Percentiles rank a stretch among this genome's conserved stretches.
These are phyloP conservation scores for Agrotis clavis DNA, from an alignment of 2,888 invertebrate species.

Conservation along the genomic window DNA sequence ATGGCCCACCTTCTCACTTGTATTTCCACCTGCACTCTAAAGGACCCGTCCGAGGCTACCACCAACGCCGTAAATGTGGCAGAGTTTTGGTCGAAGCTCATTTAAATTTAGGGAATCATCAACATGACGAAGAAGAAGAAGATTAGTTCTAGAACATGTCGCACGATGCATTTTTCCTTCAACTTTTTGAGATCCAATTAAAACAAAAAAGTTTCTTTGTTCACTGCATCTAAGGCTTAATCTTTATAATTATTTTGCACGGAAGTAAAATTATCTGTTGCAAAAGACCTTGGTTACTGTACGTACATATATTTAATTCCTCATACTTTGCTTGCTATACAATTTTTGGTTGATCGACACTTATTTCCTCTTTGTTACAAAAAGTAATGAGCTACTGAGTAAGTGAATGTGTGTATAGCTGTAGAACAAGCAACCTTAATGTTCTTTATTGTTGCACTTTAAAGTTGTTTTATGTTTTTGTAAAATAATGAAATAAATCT, in stretches of 20 bases:
- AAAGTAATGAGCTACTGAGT: background rate
- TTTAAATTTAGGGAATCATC: too few relatives aligned
- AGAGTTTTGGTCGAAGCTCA: too few relatives aligned
- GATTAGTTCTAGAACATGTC: too few relatives aligned
- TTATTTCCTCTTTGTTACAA: conserved; percentile 24
- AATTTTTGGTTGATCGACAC: conserved; percentile 23
- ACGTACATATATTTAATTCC: conserved; percentile 16
- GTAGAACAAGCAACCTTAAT: background rate
- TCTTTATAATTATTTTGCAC: conserved; percentile 4
- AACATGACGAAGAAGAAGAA: too few relatives aligned
- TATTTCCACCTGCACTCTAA: too few relatives aligned
- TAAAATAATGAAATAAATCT: too few relatives aligned
- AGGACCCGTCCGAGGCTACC: too few relatives aligned
- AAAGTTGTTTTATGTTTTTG: background rate
- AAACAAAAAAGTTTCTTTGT: conserved; percentile 25
- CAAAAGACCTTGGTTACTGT: conserved; percentile 23
- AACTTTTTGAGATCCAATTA: background rate
- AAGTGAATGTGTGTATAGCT: background rate
- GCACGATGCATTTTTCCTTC: too few relatives aligned
- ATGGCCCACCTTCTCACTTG: too few relatives aligned
- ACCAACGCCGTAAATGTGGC: too few relatives aligned
- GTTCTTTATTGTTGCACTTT: background rate
- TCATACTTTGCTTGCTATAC: background rate
- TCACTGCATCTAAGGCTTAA: conserved; percentile 4
- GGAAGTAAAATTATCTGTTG: conserved; percentile 35